Evolutionary conservation across 2,888 invertebrate species (phyloP), one percentile per base, ranked within the genome.

Genomic region (Sialis fuliginosa): DNA sequence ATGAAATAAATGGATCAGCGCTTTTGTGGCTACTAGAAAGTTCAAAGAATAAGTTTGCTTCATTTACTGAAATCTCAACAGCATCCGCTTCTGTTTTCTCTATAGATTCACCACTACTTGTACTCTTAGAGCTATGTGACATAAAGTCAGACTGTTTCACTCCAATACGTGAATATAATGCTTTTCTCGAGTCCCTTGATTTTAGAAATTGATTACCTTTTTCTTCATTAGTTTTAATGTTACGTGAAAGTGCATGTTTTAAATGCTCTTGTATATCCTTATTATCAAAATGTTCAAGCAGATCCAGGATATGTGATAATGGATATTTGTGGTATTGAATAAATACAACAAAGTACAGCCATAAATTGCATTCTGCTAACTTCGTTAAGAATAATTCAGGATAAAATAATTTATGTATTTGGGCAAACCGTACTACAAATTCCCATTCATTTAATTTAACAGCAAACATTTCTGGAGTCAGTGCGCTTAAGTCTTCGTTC

Each of bases 251-350:
- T 33, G 70, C 67, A 52, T 76, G 71, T 50, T 68, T 67, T 39
- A 81, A 56, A 60, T 81, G 81, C 53, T 79, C 77, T 3, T 71
- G 67, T 52, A 79, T 66, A 33, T 69, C 68, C 43, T 65, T 61
- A 49, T 69, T 74, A 51, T 70, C 68, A 54, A 81, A 79, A 44
- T 72, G 64, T 50, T 72, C 71, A 0, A 72, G 65, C 12, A 74
- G 56, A 48, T 71, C 69, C 51, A 74, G 57, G 59, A 78, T 73
- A 62, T 78, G 75, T 8, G 68, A 63, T 12, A 75, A 56, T 0
- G 85, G 79, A 58, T 84, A 80, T 48, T 77, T 71, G 54, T 79
- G 80, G 32, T 81, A 73, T 54, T 86, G 80, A 1, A 77, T 72
- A 37, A 79, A 73, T 22, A 83, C 62, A 9, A 83, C 59, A 56